A percentile compares a stretch with the other conserved stretches of the same genome.
phyloP scores from a whole-genome alignment of 2,888 invertebrate species.

The Trachelus tabidus region DNA sequence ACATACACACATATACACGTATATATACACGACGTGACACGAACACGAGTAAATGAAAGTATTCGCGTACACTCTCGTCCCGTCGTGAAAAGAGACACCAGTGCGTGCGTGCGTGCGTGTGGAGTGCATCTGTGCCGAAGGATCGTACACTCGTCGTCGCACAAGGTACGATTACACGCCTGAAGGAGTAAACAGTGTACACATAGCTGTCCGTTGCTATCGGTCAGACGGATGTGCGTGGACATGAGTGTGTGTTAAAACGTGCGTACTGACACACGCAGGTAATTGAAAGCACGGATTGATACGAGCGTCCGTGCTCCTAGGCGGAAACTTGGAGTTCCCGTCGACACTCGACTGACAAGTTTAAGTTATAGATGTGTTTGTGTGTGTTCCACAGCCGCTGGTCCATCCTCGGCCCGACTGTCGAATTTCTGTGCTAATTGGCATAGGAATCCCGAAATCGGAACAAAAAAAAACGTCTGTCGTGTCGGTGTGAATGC shows the following conservation, averaged over 20 bases:
- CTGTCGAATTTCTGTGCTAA: neutral
- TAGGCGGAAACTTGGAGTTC: neutral
- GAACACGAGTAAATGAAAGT: constrained; percentile 6
- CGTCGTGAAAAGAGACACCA: no score
- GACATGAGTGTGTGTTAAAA: no score
- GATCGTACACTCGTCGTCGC: no score
- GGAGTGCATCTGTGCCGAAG: no score
- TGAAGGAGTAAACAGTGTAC: no score
- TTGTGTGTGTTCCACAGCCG: neutral
- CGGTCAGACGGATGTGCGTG: no score
- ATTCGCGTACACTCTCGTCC: neutral
- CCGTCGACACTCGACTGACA: neutral
- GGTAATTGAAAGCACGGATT: neutral
- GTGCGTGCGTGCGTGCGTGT: neutral
- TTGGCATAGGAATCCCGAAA: neutral
- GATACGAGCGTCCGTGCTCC: neutral
- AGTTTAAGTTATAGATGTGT: neutral
- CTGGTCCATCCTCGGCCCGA: neutral
- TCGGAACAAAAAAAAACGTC: neutral
- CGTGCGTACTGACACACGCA: neutral
- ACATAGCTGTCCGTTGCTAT: no score
- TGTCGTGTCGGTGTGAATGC: neutral
- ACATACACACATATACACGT: constrained; percentile 20
- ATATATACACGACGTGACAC: constrained; percentile 12
- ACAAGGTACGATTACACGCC: no score